Evolutionary conservation across 2,797 vertebrate species (phyloP).

Genomic region (Acanthurus tractus): DNA sequence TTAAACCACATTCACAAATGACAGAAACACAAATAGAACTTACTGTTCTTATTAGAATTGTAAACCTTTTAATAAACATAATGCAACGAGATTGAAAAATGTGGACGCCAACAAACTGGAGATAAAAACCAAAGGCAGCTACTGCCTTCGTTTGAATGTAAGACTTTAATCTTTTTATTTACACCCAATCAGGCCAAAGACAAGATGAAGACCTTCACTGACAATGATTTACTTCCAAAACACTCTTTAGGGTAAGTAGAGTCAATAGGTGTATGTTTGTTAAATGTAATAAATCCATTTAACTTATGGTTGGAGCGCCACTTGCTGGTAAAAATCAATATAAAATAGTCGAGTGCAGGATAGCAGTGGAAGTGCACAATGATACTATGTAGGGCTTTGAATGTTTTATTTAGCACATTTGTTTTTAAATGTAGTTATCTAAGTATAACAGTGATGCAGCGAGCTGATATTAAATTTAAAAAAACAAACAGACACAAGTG

Average conservation of each 20-base stretch:
- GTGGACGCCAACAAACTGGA: background rate
- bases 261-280: slow-evolving; percentile 1
- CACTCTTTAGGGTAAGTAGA: slow-evolving; percentile 22
- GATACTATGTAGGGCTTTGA: background rate
- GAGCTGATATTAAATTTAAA: too few species aligned
- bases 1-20: background rate
- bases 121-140: too few species aligned
- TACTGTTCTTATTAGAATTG: background rate
- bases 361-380: background rate
- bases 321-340: slow-evolving; percentile 31
- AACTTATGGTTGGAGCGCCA: slow-evolving; percentile 45
- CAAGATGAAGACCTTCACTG: background rate
- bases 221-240: slow-evolving; percentile 13
- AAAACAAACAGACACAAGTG: background rate
- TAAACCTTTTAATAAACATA: background rate
- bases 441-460: background rate
- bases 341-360: background rate
- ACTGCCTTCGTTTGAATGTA: too few species aligned
- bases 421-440: background rate
- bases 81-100: background rate
- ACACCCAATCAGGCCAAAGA: slow-evolving; percentile 9
- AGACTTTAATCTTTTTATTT: slow-evolving; percentile 4
- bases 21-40: background rate
- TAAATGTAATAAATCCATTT: slow-evolving; percentile 19
- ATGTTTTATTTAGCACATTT: background rate